Conservation (phyloP, 1,140 invertebrate species). For the Eubasilissa regina region DNA sequence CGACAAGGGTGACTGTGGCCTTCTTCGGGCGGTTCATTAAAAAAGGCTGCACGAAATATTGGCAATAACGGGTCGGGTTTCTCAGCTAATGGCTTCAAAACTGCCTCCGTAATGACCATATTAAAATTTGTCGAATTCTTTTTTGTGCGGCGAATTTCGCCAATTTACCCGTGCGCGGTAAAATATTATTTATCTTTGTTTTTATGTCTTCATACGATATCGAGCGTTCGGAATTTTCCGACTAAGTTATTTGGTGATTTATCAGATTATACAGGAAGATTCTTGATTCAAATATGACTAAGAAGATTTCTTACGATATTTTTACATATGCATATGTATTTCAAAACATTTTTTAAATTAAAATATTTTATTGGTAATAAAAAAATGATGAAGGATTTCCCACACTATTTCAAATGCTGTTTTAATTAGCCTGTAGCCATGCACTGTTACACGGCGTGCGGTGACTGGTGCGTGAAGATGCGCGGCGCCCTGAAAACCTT, state of each 20-base stretch:
- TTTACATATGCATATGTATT: no score
- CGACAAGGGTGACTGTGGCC: not conserved
- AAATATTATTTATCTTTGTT: constrained; percentile 9
- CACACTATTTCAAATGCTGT: no score
- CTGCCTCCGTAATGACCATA: constrained; percentile 1
- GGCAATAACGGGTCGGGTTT: constrained; percentile 21
- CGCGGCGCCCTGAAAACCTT: no score
- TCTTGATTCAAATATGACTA: no score
- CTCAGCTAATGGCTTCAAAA: not conserved
- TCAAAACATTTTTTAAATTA: no score
- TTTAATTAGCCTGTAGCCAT: no score
- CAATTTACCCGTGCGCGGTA: not conserved
- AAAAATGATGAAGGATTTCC: no score
- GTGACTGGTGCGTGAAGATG: no score
- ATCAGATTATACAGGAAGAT: no score
- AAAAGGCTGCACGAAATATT: not conserved
- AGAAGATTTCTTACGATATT: no score
- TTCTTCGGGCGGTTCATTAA: constrained; percentile 23
- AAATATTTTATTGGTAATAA: no score
- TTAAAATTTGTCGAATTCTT: constrained; percentile 30
- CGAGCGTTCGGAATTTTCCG: not conserved
- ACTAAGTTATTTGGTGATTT: not conserved
- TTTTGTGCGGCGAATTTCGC: not conserved
- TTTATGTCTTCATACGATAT: constrained; percentile 18
- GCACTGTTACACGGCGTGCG: no score